Base-by-base conservation (phyloP, 2,797 vertebrate genomes). In the Pipistrellus pygmaeus region DNA sequence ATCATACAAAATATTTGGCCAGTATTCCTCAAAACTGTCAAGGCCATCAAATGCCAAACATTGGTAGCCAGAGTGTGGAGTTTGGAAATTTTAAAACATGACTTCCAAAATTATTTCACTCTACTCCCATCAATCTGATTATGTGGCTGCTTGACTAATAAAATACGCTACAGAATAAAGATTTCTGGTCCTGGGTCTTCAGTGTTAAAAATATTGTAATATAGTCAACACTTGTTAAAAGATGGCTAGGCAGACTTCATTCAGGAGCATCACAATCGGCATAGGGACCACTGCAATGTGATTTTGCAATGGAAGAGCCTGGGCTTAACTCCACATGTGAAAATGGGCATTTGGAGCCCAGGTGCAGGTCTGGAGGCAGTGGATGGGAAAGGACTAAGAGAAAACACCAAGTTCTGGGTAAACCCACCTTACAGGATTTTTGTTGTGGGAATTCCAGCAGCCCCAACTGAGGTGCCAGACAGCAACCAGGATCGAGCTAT, bases 51-150 rank as follows among this genome's bases (percentile, higher is more conserved):
- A 77, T 46, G 32, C n/a, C 71, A 81, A 69, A 64, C 23, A 77
- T 66, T 25, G 82, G 77, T 72, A 78, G 77, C 55, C 88, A 84
- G 44, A 78, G 9, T 9, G 20, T 91, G 35, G 41, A 88, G 76
- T 91, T 60, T 46, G 35, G 30, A 78, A 87, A 23, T 25, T 91
- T 91, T 88, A 72, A 88, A 87, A 78, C 48, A 46, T 48, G 35
- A 8, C 41, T 35, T 8, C 48, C 53, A 69, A 69, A 66, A 81
- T 68, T 80, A 75, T 25, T 69, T 55, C 57, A 53, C 62, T 76
- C 38, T 91, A 8, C 12, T 32, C 12, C 30, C 32, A 85, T 62
- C 85, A 83, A 6, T 55, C 18, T 80, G 73, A 75, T 88, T 69
- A n/a, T 88, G 75, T 53, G 27, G 68, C 46, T 60, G 32, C 18